Conservation (phyloP, 2,888 invertebrate genomes). For the Drosophila bunnanda region DNA sequence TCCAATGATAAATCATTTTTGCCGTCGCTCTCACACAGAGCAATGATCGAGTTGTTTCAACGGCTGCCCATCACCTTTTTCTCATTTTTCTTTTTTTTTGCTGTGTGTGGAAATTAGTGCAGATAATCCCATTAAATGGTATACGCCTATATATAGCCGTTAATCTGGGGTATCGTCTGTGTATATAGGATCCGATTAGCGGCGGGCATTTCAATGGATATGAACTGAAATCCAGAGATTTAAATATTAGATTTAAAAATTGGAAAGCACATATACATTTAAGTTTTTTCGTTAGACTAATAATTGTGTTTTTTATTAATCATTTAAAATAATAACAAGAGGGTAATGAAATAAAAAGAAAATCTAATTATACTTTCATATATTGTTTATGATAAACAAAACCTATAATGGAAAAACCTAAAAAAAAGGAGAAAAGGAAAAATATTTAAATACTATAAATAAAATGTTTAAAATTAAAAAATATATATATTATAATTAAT, state of each 20-base stretch:
- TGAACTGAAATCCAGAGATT: not conserved
- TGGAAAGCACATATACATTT: too few species aligned
- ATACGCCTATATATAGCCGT: conserved; percentile 8
- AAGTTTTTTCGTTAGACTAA: too few species aligned
- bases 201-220: not conserved
- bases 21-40: conserved; percentile 16
- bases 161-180: conserved; percentile 14
- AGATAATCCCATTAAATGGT: conserved; percentile 71
- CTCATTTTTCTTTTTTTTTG: not conserved
- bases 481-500: too few species aligned
- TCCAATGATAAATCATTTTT: conserved; percentile 73
- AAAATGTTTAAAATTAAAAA: too few species aligned
- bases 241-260: not conserved
- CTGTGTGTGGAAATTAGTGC: conserved; percentile 58
- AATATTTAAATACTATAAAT: too few species aligned
- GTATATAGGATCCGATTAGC: not conserved
- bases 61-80: conserved; percentile 34
- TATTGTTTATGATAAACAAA: too few species aligned
- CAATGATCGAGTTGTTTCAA: conserved; percentile 45
- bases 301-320: too few species aligned
- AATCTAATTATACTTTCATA: too few species aligned
- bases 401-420: too few species aligned
- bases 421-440: too few species aligned
- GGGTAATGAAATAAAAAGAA: not conserved
- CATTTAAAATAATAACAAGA: not conserved